phyloP scores from a whole-genome alignment of 1,140 invertebrate species.

The Ylistrum balloti region DNA sequence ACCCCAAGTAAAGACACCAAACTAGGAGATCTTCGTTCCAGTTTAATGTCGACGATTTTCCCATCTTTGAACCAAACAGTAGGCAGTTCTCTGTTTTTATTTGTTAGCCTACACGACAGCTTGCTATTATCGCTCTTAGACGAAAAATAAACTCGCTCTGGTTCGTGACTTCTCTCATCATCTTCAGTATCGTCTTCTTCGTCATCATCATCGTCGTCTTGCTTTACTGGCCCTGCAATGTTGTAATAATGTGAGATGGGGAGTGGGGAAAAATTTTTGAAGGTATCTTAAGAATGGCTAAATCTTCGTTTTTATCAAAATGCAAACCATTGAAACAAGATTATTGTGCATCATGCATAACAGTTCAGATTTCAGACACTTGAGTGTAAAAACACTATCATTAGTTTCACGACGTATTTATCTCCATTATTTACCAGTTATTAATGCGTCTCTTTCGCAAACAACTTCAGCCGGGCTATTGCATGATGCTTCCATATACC shows the following conservation, averaged over 20 bases:
- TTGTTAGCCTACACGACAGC: conserved; percentile 47
- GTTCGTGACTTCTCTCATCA: conserved; percentile 29
- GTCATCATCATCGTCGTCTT: neutral
- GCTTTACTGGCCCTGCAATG: neutral
- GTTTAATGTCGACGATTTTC: conserved; percentile 47
- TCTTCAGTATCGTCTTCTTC: neutral
- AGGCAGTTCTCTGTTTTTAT: conserved; percentile 47
- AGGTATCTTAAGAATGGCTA: too few relatives aligned
- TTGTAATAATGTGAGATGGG: too few relatives aligned
- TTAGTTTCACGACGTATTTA: too few relatives aligned
- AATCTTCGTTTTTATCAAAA: too few relatives aligned
- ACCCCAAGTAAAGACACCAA: conserved; percentile 23
- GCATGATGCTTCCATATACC: neutral
- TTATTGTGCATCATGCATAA: too few relatives aligned
- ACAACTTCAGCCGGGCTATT: neutral
- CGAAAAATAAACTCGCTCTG: conserved; percentile 40
- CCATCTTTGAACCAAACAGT: conserved; percentile 63
- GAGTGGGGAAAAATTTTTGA: too few relatives aligned
- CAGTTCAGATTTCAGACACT: too few relatives aligned
- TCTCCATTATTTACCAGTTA: too few relatives aligned
- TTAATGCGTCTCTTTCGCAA: neutral
- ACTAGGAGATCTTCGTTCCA: conserved; percentile 48
- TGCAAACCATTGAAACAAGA: too few relatives aligned
- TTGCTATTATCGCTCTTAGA: conserved; percentile 31
- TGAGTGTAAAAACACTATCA: too few relatives aligned